These are phyloP conservation scores for Drosophila azteca DNA, from an alignment of 1,140 invertebrate genomes.

Conservation along the genomic window DNA sequence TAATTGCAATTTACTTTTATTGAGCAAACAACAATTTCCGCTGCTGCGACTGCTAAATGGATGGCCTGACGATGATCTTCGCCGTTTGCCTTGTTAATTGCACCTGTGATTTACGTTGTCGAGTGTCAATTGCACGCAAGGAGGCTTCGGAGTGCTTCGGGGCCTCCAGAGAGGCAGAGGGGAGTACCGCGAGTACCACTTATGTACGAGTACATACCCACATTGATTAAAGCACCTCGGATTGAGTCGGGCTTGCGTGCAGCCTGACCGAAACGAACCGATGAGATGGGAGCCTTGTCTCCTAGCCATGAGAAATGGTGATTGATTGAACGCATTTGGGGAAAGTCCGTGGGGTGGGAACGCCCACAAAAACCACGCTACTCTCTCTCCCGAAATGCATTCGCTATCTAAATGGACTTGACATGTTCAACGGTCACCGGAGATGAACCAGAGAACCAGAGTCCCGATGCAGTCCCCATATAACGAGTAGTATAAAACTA, in stretches of 20 bases:
- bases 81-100: constrained; percentile 76
- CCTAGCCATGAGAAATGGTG: constrained; percentile 35
- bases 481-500: constrained; percentile 50
- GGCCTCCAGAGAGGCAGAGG: background rate
- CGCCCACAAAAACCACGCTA: constrained; percentile 32
- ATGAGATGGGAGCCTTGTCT: constrained; percentile 5
- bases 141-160: constrained; percentile 22
- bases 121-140: constrained; percentile 72
- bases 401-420: constrained; percentile 74
- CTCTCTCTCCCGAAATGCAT: constrained; percentile 30
- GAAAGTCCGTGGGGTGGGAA: constrained; percentile 55
- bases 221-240: constrained; percentile 42
- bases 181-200: constrained; percentile 17
- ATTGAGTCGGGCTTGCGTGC: constrained; percentile 35
- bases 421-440: constrained; percentile 63
- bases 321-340: constrained; percentile 52
- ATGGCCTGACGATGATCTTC: constrained; percentile 43
- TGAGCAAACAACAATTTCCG: constrained; percentile 78
- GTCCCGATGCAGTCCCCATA: constrained; percentile 29
- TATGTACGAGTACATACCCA: constrained; percentile 7
- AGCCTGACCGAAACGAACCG: constrained; percentile 1
- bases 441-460: background rate
- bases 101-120: constrained; percentile 76
- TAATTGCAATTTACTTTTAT: constrained; percentile 82
- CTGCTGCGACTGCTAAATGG: constrained; percentile 49